Conservation (phyloP, 2,888 invertebrate species). For the Polydrusus pterygomalis region DNA sequence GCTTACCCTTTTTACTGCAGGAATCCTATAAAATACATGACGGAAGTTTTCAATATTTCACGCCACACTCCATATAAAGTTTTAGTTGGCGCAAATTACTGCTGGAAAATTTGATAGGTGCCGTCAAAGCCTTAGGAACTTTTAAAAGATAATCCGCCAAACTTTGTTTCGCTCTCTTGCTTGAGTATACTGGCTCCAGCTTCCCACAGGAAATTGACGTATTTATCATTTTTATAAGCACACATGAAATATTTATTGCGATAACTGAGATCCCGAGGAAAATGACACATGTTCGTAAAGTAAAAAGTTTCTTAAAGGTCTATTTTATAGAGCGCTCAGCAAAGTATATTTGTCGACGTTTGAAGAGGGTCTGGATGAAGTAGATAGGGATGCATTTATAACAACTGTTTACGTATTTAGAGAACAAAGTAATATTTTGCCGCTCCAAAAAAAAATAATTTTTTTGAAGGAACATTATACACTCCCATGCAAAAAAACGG, state of each 20-base stretch:
- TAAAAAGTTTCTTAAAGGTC: constrained; percentile 46
- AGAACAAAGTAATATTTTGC: no score
- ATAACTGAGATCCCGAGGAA: constrained; percentile 52
- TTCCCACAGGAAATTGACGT: constrained; percentile 53
- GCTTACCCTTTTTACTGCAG: neutral
- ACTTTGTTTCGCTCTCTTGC: constrained; percentile 49
- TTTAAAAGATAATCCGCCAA: constrained; percentile 55
- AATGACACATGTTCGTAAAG: constrained; percentile 52
- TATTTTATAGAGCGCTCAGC: constrained; percentile 44
- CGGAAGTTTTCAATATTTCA: constrained; percentile 23
- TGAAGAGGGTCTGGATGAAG: constrained; percentile 39
- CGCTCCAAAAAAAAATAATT: no score
- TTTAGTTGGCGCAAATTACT: constrained; percentile 49
- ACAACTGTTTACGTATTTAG: neutral
- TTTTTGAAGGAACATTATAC: no score
- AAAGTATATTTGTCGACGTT: constrained; percentile 47
- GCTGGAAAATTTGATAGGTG: constrained; percentile 50
- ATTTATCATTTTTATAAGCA: constrained; percentile 57
- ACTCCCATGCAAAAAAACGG: no score
- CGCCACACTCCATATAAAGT: constrained; percentile 25
- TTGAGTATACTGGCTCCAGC: constrained; percentile 4
- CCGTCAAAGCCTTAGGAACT: constrained; percentile 47
- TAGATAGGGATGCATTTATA: neutral
- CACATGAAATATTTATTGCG: constrained; percentile 57
- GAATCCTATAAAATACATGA: constrained; percentile 3